Evolutionary conservation across 2,113 vertebrate genomes (phyloP).

Genomic region (Peromyscus californicus): DNA sequence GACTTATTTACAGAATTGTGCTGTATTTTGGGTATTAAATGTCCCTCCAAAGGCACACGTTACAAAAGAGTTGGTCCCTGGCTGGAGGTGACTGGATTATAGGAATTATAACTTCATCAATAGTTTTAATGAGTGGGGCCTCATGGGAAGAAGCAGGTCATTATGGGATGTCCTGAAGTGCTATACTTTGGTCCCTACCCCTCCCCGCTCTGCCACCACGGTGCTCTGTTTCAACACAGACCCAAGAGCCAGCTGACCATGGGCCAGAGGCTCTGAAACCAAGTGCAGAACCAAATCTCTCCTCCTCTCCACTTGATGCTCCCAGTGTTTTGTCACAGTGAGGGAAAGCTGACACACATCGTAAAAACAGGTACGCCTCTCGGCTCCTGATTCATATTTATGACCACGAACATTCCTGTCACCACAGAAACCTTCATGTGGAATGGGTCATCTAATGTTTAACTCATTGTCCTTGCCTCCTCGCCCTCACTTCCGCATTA

Average conservation of each 20-base stretch:
- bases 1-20: slow-evolving; percentile 50
- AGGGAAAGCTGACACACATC: not conserved
- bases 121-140: not conserved
- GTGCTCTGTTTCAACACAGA: not conserved
- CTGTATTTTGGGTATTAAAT: not conserved
- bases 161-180: not conserved
- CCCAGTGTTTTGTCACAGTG: not conserved
- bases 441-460: not conserved
- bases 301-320: not conserved
- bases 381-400: slow-evolving; percentile 4
- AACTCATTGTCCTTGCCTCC: not conserved
- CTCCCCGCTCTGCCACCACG: no score
- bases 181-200: not conserved
- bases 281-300: not conserved
- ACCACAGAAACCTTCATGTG: not conserved
- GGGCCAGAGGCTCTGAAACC: not conserved
- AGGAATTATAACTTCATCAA: not conserved
- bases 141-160: not conserved
- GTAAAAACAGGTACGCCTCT: not conserved
- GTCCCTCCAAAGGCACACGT: not conserved
- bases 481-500: not conserved
- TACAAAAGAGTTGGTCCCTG: not conserved
- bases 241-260: not conserved
- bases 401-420: not conserved
- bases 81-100: not conserved